Evolutionary conservation across 2,888 invertebrate genomes (phyloP), one percentile per base, ranked within the genome.

Genomic region (Drosophila recens): DNA sequence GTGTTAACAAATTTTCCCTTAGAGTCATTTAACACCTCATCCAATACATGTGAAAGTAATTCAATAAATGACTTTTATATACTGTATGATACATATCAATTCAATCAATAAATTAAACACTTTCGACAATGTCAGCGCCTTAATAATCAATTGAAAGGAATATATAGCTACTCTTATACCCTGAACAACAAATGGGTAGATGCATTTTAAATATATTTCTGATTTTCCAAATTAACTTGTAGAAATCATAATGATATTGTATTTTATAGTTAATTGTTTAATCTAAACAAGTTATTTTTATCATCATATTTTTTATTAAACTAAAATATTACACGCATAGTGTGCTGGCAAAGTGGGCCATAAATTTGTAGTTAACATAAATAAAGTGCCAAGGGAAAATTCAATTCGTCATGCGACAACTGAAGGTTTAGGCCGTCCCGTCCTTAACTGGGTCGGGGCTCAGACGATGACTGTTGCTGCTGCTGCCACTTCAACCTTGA

Each of bases 401-500:
- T 63, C 46, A 75, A 75, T 76, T 72, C 58, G 64, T 75, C 73
- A 76, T 65, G 69, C 62, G 48, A 58, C 63, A 52, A 53, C 48
- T 69, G 69, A 68, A 68, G 61, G 67, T 53, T 67, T 58, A 58
- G 72, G 51, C 54, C 49, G 52, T 49, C 38, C 45, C 27, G 27
- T 27, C 27, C 52, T 76, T 46, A 76, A 76, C 68, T 75, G 77
- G 77, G 75, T 75, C 77, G 75, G 64, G 30, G 46, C 52, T 38
- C 33, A 52, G 58, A 46, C 36, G 51, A 56, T 66, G 48, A 70
- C 43, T 53, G 65, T 23, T 52, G 33, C 30, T 46, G 64, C 30
- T 52, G 36, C 40, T 46, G 64, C 52, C 58, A 56, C 54, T 75
- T 69, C 75, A 87, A 87, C 89, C 89, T 89, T 85, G 88, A 82